These are phyloP conservation scores for Meriones unguiculatus DNA, from an alignment of 2,113 vertebrate genomes.

Conservation along the genomic window DNA sequence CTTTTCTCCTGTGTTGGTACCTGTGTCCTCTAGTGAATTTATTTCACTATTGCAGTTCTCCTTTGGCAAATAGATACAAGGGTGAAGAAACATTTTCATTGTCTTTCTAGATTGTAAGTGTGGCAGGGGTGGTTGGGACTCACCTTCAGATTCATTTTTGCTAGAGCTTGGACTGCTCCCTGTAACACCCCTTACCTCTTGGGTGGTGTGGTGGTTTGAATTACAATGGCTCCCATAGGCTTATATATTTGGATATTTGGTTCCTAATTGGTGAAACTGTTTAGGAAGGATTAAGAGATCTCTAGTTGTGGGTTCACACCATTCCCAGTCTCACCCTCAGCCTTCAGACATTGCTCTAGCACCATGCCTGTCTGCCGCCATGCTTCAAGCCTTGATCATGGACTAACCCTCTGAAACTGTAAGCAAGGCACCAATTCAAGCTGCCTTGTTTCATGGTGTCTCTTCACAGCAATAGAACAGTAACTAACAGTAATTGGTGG, in stretches of 20 bases:
- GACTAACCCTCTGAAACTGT: neutral
- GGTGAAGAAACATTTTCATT: neutral
- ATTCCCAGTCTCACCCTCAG: neutral
- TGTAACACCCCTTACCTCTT: neutral
- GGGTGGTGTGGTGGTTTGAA: neutral
- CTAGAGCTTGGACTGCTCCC: neutral
- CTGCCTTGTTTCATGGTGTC: neutral
- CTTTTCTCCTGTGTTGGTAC: neutral
- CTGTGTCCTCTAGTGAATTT: constrained; percentile 17
- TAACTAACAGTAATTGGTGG: neutral
- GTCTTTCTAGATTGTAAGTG: constrained; percentile 28
- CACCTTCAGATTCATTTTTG: neutral
- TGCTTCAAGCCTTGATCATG: neutral
- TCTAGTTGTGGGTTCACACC: neutral
- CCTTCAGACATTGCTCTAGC: neutral
- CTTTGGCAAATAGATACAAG: neutral
- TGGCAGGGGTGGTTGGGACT: neutral
- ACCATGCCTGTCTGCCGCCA: neutral
- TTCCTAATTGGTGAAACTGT: neutral
- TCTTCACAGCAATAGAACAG: neutral
- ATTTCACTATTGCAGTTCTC: neutral
- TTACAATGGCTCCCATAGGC: neutral
- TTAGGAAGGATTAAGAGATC: neutral
- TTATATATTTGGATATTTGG: neutral
- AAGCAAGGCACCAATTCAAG: neutral